phyloP scores from a whole-genome alignment of 2,888 invertebrate species.

The Loripinus fragilis region DNA sequence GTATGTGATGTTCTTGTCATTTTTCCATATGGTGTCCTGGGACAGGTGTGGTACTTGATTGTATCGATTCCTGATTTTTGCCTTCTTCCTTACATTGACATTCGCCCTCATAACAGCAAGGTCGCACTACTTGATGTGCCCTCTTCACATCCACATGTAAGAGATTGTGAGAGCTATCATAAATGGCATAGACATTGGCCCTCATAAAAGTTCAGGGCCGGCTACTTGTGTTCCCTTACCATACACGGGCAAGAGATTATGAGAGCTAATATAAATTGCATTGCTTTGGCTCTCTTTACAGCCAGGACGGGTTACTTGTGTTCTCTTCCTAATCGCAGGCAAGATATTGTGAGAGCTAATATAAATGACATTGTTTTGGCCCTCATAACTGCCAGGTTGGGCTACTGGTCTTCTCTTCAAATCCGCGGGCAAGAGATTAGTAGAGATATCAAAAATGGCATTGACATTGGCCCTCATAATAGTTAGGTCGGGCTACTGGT shows the following conservation, averaged over 20 bases:
- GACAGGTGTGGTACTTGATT: too few species aligned
- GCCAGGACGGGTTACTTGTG: constrained; percentile 32
- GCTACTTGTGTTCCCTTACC: constrained; percentile 39
- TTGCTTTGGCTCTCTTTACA: constrained; percentile 41
- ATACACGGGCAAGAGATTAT: constrained; percentile 45
- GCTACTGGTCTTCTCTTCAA: constrained; percentile 39
- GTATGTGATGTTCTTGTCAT: too few species aligned
- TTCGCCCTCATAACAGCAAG: constrained; percentile 35
- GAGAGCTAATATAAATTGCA: constrained; percentile 23
- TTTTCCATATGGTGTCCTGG: too few species aligned
- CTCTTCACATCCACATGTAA: too few species aligned
- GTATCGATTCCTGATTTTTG: too few species aligned
- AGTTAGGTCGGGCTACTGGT: too few species aligned
- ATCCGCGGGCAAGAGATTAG: constrained; percentile 46
- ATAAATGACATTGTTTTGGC: constrained; percentile 40
- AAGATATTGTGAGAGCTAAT: too few species aligned
- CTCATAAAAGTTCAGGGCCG: constrained; percentile 30
- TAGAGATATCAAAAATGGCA: constrained; percentile 22
- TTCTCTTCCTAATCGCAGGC: constrained; percentile 46
- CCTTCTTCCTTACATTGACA: too few species aligned
- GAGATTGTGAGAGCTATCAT: too few species aligned
- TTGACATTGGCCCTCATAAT: too few species aligned
- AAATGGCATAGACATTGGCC: constrained; percentile 38
- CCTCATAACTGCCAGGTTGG: constrained; percentile 29
- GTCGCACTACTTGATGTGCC: constrained; percentile 35